These are phyloP conservation scores for Microcebus murinus DNA, from an alignment of 2,113 vertebrate species.

Conservation along the genomic window DNA sequence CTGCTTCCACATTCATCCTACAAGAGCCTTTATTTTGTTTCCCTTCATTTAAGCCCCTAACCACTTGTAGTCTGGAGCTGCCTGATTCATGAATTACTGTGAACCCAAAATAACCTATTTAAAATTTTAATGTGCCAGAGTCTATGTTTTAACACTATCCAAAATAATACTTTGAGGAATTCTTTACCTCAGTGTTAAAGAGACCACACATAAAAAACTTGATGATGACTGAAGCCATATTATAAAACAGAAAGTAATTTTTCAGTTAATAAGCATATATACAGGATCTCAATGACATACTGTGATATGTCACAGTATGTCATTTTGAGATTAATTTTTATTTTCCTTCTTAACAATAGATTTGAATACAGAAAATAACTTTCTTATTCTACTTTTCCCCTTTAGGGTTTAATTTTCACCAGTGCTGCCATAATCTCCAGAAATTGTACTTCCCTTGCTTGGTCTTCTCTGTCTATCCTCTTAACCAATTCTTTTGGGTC, in stretches of 20 bases:
- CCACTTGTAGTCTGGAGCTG: not conserved
- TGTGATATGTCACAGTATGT: too few relatives aligned
- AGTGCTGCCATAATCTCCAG: not conserved
- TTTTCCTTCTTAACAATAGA: not conserved
- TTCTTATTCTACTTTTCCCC: not conserved
- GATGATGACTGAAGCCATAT: not conserved
- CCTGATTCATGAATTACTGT: not conserved
- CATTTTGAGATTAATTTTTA: not conserved
- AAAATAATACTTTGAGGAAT: not conserved
- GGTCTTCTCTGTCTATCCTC: not conserved
- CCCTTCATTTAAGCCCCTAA: not conserved
- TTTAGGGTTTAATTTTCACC: not conserved
- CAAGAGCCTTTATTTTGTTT: not conserved
- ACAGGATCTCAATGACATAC: not conserved
- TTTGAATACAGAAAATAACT: not conserved
- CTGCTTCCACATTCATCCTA: not conserved
- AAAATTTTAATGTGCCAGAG: not conserved
- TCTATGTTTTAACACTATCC: not conserved
- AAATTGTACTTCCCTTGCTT: not conserved
- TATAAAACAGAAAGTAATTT: not conserved
- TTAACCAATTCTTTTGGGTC: not conserved
- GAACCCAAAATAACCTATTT: not conserved
- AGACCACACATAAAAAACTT: not conserved
- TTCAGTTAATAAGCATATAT: not conserved
- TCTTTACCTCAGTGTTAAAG: not conserved